phyloP scores from a whole-genome alignment of 2,113 vertebrate species.

The Ictalurus furcatus region DNA sequence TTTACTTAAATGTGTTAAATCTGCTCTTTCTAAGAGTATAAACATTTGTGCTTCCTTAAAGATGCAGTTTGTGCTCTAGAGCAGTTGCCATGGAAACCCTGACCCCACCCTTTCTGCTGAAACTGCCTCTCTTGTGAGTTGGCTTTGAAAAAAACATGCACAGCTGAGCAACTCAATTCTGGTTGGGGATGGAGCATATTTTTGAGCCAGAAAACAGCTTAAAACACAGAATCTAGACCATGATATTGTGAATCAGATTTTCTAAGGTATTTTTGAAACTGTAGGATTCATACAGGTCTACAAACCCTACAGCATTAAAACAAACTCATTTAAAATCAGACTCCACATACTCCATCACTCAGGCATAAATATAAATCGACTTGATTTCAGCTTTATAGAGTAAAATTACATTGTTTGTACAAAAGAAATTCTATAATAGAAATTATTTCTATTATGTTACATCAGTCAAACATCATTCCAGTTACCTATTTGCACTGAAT shows the following conservation, averaged over 20 bases:
- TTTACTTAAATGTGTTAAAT: background rate
- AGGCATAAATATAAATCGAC: background rate
- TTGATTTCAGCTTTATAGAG: background rate
- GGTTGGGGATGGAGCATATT: background rate
- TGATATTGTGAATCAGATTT: background rate
- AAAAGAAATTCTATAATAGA: too few relatives aligned
- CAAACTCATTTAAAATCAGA: background rate
- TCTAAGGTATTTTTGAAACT: background rate
- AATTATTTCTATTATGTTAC: background rate
- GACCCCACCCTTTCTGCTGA: background rate
- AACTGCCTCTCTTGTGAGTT: background rate
- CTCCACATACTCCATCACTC: background rate
- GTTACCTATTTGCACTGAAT: constrained; percentile 18
- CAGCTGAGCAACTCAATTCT: background rate
- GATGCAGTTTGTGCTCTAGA: background rate
- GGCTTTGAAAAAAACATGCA: constrained; percentile 6
- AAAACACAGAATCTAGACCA: background rate
- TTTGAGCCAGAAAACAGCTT: background rate
- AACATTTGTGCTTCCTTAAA: background rate
- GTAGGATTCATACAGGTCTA: background rate
- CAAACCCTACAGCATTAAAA: background rate
- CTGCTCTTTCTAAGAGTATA: too few relatives aligned
- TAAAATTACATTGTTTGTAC: background rate
- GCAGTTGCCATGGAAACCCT: constrained; percentile 1
- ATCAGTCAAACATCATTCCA: background rate